Evolutionary conservation across 2,113 vertebrate species (phyloP).

Genomic region (Gobius niger): DNA sequence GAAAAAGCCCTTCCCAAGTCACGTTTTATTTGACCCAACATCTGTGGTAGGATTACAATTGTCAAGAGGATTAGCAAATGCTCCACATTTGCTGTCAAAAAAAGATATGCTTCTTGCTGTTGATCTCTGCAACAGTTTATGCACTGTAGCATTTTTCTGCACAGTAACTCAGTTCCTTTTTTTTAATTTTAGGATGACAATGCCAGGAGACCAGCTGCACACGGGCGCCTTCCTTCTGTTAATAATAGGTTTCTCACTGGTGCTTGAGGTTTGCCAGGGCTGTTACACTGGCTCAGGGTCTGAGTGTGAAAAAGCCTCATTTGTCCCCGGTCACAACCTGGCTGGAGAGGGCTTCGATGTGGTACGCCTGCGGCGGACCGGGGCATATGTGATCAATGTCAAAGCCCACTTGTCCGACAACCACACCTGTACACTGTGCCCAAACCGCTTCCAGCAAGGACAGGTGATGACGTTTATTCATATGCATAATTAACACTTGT

Average conservation of each 20-base stretch:
- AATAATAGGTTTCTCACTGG: constrained; percentile 28
- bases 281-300: constrained; percentile 57
- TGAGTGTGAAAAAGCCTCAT: constrained; percentile 73
- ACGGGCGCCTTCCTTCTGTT: constrained; percentile 21
- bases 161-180: neutral
- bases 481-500: too few relatives aligned
- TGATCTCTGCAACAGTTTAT: neutral
- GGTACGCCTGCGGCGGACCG: constrained; percentile 74
- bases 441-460: constrained; percentile 70
- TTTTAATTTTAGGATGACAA: constrained; percentile 48
- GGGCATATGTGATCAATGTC: constrained; percentile 78
- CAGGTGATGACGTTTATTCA: constrained; percentile 37
- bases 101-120: neutral
- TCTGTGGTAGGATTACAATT: constrained; percentile 49
- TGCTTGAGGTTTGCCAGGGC: constrained; percentile 29
- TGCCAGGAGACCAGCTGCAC: constrained; percentile 39
- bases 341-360: constrained; percentile 82
- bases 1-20: neutral
- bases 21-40: constrained; percentile 32
- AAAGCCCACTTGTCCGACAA: constrained; percentile 68
- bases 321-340: constrained; percentile 78
- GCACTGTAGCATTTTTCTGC: neutral
- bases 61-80: constrained; percentile 36
- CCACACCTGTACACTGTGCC: constrained; percentile 73
- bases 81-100: constrained; percentile 14